Base-by-base conservation (phyloP, 2,888 invertebrate genomes). In the Campopleginae sp. region DNA sequence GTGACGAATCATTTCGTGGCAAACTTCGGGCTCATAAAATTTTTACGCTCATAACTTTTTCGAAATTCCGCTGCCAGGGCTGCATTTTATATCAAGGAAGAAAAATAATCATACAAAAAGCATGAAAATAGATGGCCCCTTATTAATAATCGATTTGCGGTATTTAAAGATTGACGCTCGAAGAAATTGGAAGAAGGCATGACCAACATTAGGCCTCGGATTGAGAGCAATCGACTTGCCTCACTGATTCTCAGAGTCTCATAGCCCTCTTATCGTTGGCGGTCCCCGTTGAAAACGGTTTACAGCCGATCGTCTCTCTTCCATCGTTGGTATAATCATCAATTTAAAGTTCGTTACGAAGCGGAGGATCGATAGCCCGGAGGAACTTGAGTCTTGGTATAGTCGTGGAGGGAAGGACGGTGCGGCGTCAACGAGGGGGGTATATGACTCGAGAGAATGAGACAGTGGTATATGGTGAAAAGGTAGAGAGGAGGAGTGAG, bases 281-380 rank as follows among this genome's bases (percentile, higher is more conserved):
- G 31, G n/a, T 74, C 71, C 38, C 54, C 65, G 79, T 74, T 80
- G 82, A 83, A 83, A 85, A 83, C 61, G 83, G 83, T 83, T 86
- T 83, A 83, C 81, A 83, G 80, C 81, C 85, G 86, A 85, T 89
- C 87, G 86, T 66, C 87, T 80, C 51, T 54, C 66, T 63, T 33
- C 85, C 88, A 86, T 88, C 89, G 88, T 89, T 87, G 89, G 86
- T 84, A 89, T 89, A 89, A 91, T 91, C 90, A 90, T 91, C 90
- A 90, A 91, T 92, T 91, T 90, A 88, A 92, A 90, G 91, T 90
- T 92, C 89, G 90, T 91, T 92, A 90, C 84, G 82, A 66, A 86
- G 78, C 81, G 84, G 84, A 86, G 84, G 91, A 89, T 92, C 91
- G 90, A 92, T 92, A 90, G 89, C 89, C 61, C 27, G 78, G 88